Evolutionary conservation across 2,888 invertebrate genomes (phyloP).

Genomic region (Gastracanthus pulcherrimus): DNA sequence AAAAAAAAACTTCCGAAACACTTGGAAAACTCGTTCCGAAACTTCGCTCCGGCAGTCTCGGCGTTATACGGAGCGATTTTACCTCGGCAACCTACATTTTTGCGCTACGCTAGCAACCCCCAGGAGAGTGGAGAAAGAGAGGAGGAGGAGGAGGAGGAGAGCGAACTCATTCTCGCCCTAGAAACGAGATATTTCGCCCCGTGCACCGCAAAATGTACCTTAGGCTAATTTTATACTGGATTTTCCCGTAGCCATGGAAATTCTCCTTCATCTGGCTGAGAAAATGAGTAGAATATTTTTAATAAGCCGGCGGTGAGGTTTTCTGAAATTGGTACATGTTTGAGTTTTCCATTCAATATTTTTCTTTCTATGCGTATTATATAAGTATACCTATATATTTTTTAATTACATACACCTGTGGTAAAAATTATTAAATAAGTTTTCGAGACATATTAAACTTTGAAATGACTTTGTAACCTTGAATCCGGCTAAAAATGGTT

Average conservation of each 20-base stretch:
- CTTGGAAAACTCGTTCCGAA: conserved; percentile 52
- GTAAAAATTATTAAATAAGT: too few species aligned
- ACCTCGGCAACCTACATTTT: conserved; percentile 51
- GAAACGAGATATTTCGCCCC: conserved; percentile 46
- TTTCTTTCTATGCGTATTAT: not conserved
- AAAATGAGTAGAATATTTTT: not conserved
- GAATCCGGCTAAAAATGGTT: too few species aligned
- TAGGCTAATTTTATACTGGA: conserved; percentile 47
- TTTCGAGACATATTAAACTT: too few species aligned
- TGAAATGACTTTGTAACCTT: too few species aligned
- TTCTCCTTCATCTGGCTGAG: not conserved
- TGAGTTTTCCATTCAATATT: not conserved
- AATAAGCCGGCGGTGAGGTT: not conserved
- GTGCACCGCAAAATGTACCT: conserved; percentile 26
- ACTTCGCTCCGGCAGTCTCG: conserved; percentile 18
- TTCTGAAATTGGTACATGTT: not conserved
- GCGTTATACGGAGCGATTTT: conserved; percentile 37
- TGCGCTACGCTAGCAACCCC: not conserved
- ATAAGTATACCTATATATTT: too few species aligned
- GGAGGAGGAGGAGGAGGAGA: too few species aligned
- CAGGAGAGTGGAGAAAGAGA: not conserved
- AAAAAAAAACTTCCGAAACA: conserved; percentile 52
- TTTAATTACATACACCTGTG: too few species aligned
- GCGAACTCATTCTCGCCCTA: conserved; percentile 49
- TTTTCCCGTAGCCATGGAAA: conserved; percentile 25